Evolutionary conservation across 1,140 invertebrate genomes (phyloP).

Genomic region (Drosophila sturtevanti): DNA sequence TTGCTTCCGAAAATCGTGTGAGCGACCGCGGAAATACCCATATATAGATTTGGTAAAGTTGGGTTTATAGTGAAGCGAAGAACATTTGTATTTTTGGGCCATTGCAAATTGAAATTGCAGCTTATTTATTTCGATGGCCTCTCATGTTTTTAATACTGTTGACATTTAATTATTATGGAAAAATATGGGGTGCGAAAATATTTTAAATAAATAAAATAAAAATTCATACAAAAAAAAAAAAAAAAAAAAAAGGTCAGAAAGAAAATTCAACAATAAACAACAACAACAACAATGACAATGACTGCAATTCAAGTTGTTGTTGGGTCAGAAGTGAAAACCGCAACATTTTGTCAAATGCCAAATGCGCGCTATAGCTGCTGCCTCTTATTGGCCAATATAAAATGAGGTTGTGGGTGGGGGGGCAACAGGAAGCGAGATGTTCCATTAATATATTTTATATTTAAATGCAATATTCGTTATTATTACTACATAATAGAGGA

Average conservation of each 20-base stretch:
- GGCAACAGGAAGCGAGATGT: neutral
- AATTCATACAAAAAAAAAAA: neutral
- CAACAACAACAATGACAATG: neutral
- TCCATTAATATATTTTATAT: neutral
- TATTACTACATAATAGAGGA: neutral
- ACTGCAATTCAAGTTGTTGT: constrained; percentile 62
- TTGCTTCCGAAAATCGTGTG: no score
- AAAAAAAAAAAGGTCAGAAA: neutral
- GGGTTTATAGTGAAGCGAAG: neutral
- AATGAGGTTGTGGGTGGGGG: neutral
- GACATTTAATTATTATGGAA: constrained; percentile 65
- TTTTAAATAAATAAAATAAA: constrained; percentile 59
- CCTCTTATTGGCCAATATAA: constrained; percentile 1
- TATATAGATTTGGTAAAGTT: neutral
- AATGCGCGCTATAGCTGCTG: constrained; percentile 10
- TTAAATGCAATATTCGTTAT: neutral
- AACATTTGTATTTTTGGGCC: neutral
- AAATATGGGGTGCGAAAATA: constrained; percentile 44
- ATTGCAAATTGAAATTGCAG: constrained; percentile 2
- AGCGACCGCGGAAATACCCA: no score
- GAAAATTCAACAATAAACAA: constrained; percentile 31
- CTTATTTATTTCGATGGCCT: constrained; percentile 16
- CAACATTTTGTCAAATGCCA: constrained; percentile 66
- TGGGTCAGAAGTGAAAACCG: constrained; percentile 36
- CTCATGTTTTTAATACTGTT: constrained; percentile 61